Base-by-base conservation (phyloP, 2,797 vertebrate genomes). In the Helicolenus hilgendorfi region DNA sequence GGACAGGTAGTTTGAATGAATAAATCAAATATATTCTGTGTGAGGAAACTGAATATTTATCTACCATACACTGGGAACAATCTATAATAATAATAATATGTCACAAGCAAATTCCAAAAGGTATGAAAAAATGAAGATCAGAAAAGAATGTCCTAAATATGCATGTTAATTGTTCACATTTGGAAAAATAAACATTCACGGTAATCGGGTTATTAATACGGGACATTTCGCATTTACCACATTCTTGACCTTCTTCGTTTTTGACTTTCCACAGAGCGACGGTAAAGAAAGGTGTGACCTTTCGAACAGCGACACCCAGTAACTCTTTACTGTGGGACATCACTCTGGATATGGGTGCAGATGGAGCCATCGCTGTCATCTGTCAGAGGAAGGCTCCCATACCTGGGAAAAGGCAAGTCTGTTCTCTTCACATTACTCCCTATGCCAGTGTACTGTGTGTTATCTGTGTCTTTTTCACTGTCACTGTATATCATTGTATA, bases 291-390 rank as follows among this genome's bases (percentile, higher is more conserved):
- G 98, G 98, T 0, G 97, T 99, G 95, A 98, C 95, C 77, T 95
- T 99, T 89, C 88, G 97, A 14, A 96, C 97, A 0, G 97, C 98
- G 0, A 97, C 98, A 83, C 97, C 98, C 91, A 99, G 97, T 96
- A 98, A 97, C 96, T 97, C 98, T 0, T 83, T 96, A 55, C 24
- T 96, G 7, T 99, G 99, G 98, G 98, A 99, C 80, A 96, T 98
- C 94, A 97, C 95, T 15, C 95, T 98, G 89, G 98, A 97, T 31
- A 36, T 91, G 75, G 98, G 97, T 59, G 89, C 89, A 65, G 94
- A 97, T 0, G 96, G 98, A 0, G 97, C 97, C 0, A 97, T 98
- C 0, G 97, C 97, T 10, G 97, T 99, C 2, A 81, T 95, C 18
- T 99, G 98, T 88, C 98, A 97, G 93, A 98, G 97, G 93, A 98